Evolutionary conservation across 2,113 vertebrate species (phyloP).

Genomic region (Callospermophilus lateralis): DNA sequence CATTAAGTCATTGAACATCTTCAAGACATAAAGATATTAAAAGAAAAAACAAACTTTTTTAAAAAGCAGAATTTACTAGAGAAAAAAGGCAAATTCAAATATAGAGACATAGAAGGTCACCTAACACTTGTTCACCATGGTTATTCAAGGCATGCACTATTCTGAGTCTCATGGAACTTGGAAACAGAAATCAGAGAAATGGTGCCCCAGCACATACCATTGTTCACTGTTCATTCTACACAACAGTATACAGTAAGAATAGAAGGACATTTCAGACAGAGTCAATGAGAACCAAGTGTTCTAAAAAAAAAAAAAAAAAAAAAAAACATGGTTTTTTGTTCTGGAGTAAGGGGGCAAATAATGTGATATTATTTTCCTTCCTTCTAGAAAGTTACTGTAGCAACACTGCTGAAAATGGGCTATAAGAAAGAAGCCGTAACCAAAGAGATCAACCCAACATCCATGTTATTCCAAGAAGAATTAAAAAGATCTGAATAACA

Average conservation of each 20-base stretch:
- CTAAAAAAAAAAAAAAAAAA: neutral
- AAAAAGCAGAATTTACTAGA: neutral
- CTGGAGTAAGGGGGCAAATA: neutral
- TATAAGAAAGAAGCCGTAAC: neutral
- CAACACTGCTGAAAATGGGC: neutral
- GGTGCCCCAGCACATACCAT: rapidly evolving
- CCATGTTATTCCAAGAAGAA: neutral
- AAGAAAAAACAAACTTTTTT: neutral
- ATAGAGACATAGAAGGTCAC: neutral
- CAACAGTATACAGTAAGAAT: neutral
- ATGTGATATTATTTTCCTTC: neutral
- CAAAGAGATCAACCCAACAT: neutral
- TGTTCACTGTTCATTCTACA: neutral
- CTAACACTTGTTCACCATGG: neutral
- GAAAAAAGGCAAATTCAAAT: neutral
- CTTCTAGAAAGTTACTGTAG: neutral
- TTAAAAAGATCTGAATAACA: neutral
- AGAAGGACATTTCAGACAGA: neutral
- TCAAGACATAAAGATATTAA: neutral
- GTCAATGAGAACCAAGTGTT: neutral
- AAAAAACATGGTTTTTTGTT: neutral
- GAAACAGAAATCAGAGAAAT: neutral
- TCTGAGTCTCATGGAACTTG: neutral
- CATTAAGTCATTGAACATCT: neutral
- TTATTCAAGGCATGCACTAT: neutral